Conservation (phyloP, 2,888 invertebrate species). For the Sesia apiformis region DNA sequence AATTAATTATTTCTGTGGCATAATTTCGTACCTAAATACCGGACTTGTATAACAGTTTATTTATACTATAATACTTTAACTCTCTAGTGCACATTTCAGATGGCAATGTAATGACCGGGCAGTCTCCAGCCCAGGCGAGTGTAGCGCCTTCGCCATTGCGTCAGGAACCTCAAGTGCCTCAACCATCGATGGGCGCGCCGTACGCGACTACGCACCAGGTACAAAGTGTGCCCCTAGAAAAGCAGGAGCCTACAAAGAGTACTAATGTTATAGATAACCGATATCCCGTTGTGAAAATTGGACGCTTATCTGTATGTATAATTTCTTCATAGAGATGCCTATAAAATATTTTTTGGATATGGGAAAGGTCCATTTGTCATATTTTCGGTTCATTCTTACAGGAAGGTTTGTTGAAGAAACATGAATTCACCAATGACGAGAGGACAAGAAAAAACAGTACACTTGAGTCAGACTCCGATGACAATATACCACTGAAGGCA, state of each 20-base stretch:
- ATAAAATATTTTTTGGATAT: background rate
- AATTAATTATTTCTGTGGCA: too few relatives aligned
- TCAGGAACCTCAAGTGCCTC: constrained; percentile 68
- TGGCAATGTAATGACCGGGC: constrained; percentile 66
- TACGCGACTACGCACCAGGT: constrained; percentile 35
- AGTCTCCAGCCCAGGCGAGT: constrained; percentile 78
- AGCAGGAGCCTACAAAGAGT: constrained; percentile 45
- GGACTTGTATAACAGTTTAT: too few relatives aligned
- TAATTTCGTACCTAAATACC: too few relatives aligned
- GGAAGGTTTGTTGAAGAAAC: constrained; percentile 66
- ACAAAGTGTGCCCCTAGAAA: constrained; percentile 33
- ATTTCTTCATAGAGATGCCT: background rate
- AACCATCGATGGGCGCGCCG: constrained; percentile 62
- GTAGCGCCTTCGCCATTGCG: constrained; percentile 74
- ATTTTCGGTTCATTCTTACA: constrained; percentile 16
- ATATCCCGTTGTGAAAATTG: constrained; percentile 67
- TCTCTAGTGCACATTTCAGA: constrained; percentile 22
- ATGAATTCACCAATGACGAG: constrained; percentile 46
- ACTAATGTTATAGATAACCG: constrained; percentile 38
- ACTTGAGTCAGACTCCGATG: constrained; percentile 65
- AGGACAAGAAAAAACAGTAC: constrained; percentile 58
- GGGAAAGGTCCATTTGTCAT: background rate
- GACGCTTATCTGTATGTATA: constrained; percentile 59
- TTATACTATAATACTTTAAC: too few relatives aligned
- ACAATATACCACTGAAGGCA: constrained; percentile 58